Percentiles rank a stretch among this genome's conserved stretches.
Evolutionary conservation across 2,888 invertebrate species (phyloP).

Genomic region (Cephus pygmeus): DNA sequence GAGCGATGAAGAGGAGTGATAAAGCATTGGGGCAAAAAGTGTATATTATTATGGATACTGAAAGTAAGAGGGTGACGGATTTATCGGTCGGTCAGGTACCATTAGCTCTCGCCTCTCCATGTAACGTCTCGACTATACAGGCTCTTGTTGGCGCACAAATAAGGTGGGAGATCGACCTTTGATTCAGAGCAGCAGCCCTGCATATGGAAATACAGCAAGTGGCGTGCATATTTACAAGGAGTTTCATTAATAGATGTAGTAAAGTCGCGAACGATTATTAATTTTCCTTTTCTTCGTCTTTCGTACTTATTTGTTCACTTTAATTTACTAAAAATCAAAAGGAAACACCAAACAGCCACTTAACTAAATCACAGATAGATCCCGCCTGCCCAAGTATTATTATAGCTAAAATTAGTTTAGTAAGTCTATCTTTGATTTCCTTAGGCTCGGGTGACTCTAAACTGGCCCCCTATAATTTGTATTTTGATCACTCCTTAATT

Average conservation of each 20-base stretch:
- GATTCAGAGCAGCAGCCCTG: constrained; percentile 43
- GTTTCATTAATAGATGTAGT: not conserved
- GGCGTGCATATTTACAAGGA: constrained; percentile 24
- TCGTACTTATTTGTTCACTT: constrained; percentile 22
- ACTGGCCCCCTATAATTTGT: constrained; percentile 54
- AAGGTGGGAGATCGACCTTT: constrained; percentile 56
- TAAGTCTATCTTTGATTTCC: constrained; percentile 64
- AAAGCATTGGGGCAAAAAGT: not conserved
- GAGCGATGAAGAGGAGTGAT: not conserved
- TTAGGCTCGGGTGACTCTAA: constrained; percentile 62
- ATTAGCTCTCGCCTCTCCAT: constrained; percentile 8
- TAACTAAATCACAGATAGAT: constrained; percentile 61
- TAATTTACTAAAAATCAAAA: constrained; percentile 7
- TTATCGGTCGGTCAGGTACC: constrained; percentile 2
- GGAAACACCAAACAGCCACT: constrained; percentile 37
- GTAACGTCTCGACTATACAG: constrained; percentile 34
- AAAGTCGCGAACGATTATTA: not conserved
- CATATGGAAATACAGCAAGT: not conserved
- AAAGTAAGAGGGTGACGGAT: not conserved
- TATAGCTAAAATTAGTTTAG: constrained; percentile 53
- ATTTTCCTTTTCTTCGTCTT: constrained; percentile 10
- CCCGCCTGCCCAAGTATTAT: constrained; percentile 52
- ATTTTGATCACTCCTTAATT: constrained; percentile 24
- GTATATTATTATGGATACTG: not conserved
- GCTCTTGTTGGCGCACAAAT: constrained; percentile 63